Evolutionary conservation across 2,888 invertebrate genomes (phyloP).

Genomic region (Seladonia tumulorum): DNA sequence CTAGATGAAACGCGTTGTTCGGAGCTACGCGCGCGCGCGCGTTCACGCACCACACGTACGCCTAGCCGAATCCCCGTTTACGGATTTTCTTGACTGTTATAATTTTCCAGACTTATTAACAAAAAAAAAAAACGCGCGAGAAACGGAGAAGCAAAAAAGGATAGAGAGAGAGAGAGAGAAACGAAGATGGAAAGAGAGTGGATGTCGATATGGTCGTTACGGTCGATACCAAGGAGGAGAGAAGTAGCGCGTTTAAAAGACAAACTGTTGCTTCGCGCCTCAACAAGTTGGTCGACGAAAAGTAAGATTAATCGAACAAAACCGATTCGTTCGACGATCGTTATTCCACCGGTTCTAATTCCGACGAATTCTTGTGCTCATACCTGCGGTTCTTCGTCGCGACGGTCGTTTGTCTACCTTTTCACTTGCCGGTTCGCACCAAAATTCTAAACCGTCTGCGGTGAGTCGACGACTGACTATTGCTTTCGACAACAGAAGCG

Average conservation of each 20-base stretch:
- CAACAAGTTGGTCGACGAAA: conserved; percentile 79
- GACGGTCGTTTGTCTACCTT: background rate
- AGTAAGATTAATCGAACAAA: conserved; percentile 20
- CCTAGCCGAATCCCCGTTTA: background rate
- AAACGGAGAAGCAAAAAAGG: too few relatives aligned
- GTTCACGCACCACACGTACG: too few relatives aligned
- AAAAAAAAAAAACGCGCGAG: too few relatives aligned
- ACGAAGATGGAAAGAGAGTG: background rate
- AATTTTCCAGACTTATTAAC: background rate
- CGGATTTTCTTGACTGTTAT: background rate
- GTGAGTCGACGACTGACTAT: too few relatives aligned
- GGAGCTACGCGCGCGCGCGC: too few relatives aligned
- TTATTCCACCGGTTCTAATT: background rate
- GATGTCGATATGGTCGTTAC: background rate
- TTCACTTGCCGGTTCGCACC: background rate
- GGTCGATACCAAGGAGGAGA: conserved; percentile 12
- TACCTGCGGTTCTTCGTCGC: background rate
- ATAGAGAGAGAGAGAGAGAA: background rate
- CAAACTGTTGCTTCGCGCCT: conserved; percentile 83
- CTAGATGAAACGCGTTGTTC: too few relatives aligned
- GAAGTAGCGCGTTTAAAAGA: conserved; percentile 72
- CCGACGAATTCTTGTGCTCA: background rate
- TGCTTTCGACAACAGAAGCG: background rate
- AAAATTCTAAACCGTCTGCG: background rate
- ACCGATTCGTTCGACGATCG: conserved; percentile 12